Evolutionary conservation across 2,888 invertebrate species (phyloP).

Genomic region (Drosophila suboccidentalis): DNA sequence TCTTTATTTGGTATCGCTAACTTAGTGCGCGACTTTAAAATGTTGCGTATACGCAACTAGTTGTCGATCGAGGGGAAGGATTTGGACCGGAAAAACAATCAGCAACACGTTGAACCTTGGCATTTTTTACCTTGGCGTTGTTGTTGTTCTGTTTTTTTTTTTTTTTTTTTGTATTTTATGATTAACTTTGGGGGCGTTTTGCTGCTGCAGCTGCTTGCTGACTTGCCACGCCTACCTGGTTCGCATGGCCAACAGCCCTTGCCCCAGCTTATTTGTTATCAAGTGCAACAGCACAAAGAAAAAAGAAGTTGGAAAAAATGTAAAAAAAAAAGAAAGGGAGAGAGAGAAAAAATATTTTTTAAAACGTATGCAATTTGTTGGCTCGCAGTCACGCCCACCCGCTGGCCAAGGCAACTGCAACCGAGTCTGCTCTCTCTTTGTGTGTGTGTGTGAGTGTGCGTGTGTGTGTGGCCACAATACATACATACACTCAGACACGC

Average conservation of each 20-base stretch:
- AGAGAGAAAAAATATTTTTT: slow-evolving; percentile 27
- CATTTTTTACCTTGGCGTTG: slow-evolving; percentile 18
- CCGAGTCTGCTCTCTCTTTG: slow-evolving; percentile 29
- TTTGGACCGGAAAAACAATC: slow-evolving; percentile 34
- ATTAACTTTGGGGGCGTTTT: slow-evolving; percentile 39
- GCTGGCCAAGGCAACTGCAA: slow-evolving; percentile 42
- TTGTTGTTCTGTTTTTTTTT: too few species aligned
- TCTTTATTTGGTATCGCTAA: not conserved
- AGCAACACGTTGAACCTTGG: slow-evolving; percentile 41
- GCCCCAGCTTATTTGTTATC: slow-evolving; percentile 27
- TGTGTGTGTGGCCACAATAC: slow-evolving; percentile 5
- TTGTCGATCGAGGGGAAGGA: slow-evolving; percentile 10
- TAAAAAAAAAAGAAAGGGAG: slow-evolving; percentile 5
- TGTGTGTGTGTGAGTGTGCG: not conserved
- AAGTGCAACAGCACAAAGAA: slow-evolving; percentile 47
- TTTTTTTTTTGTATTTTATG: slow-evolving; percentile 27
- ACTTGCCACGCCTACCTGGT: slow-evolving; percentile 5
- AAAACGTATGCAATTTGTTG: slow-evolving; percentile 71
- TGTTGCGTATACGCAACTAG: slow-evolving; percentile 34
- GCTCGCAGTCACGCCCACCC: slow-evolving; percentile 49
- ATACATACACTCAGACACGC: slow-evolving; percentile 1
- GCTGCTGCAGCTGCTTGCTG: slow-evolving; percentile 32
- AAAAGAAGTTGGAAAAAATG: slow-evolving; percentile 12
- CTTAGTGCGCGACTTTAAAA: slow-evolving; percentile 16
- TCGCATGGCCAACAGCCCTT: slow-evolving; percentile 14